Evolutionary conservation across 2,888 invertebrate genomes (phyloP), one percentile per base, ranked within the genome.

Genomic region (Leptopilina myrica): DNA sequence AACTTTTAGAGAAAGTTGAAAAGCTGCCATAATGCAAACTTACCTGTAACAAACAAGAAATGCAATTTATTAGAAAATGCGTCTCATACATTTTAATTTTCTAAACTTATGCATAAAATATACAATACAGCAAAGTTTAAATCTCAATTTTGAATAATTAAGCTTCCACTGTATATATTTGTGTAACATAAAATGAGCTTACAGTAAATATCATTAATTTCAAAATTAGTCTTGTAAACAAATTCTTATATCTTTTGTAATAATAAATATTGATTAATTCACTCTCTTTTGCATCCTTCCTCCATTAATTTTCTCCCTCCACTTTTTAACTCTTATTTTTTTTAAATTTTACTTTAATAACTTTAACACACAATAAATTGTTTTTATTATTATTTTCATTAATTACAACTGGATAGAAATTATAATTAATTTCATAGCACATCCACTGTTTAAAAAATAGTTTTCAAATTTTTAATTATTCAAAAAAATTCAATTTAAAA

Each of bases 31-130:
- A 56, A 40, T 9, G 53, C 33, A 56, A 33, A 73, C 56, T 73
- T 40, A 73, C 73, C 73, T 73, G 73, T 6, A 73, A 73, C 69
- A 73, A 56, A 59, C 1, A 69, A 73, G n/a, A 56, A 56, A 53
- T 6, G 15, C 15, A 73, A 73, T 33, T 56, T 33, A 73, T 73
- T 73, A 56, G 73, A 73, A 73, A 53, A 73, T 73, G n/a, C 33
- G 8, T 56, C 7, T 0, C n/a, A 73, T 33, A n/a, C 33, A n/a
- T 49, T 20, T 8, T 53, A 33, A 9, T 53, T 69, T 69, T 14
- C 14, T 3, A 49, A 20, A 26, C 5, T 20, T 62, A 62, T 15
- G n/a, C 62, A 49, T 49, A 62, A 62, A 15, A 20, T 20, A 20
- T 9, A 62, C 9, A 49, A 20, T 62, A 62, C 7, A 62, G 20